Percentiles rank a stretch among this genome's conserved stretches.
phyloP scores from a whole-genome alignment of 2,888 invertebrate genomes.

The Epirrhoe alternata region DNA sequence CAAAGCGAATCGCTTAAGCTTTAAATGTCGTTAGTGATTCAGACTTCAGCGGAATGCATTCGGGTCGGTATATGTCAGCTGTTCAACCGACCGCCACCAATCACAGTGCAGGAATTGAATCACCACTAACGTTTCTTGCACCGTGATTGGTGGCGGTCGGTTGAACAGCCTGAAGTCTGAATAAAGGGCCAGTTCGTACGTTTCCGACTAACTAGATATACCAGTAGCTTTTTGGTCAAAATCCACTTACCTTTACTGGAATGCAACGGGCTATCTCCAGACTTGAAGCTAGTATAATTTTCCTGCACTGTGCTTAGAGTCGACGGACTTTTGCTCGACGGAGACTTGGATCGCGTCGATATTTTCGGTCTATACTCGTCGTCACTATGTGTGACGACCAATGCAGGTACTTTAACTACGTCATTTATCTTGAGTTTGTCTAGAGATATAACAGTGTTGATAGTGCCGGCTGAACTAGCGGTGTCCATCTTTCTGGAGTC shows the following conservation, averaged over 20 bases:
- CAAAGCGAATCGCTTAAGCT: too few species aligned
- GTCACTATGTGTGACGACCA: slow-evolving; percentile 54
- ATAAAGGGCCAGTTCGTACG: too few species aligned
- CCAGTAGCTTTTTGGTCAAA: too few species aligned
- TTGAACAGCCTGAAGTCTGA: too few species aligned
- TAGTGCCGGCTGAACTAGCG: slow-evolving; percentile 65
- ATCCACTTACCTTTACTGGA: slow-evolving; percentile 59
- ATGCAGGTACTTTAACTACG: slow-evolving; percentile 51
- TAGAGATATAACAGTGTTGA: slow-evolving; percentile 66
- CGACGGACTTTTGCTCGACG: slow-evolving; percentile 71
- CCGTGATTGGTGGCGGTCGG: too few species aligned
- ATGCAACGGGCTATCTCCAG: slow-evolving; percentile 64
- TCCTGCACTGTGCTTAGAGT: slow-evolving; percentile 76
- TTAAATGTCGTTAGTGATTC: too few species aligned
- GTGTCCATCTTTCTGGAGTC: slow-evolving; percentile 64
- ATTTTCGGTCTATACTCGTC: slow-evolving; percentile 45
- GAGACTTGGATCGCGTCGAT: slow-evolving; percentile 64
- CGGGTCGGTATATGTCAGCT: too few species aligned
- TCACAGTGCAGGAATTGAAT: too few species aligned
- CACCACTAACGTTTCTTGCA: too few species aligned
- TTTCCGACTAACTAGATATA: too few species aligned
- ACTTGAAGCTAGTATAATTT: slow-evolving; percentile 67
- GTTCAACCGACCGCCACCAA: too few species aligned
- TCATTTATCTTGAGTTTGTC: slow-evolving; percentile 56
- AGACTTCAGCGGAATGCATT: too few species aligned